Evolutionary conservation across 37 sponge, comb jelly and placozoan species (phyloP), one percentile per base, ranked within the genome.

Genomic region (Hexactinellida sp.): DNA sequence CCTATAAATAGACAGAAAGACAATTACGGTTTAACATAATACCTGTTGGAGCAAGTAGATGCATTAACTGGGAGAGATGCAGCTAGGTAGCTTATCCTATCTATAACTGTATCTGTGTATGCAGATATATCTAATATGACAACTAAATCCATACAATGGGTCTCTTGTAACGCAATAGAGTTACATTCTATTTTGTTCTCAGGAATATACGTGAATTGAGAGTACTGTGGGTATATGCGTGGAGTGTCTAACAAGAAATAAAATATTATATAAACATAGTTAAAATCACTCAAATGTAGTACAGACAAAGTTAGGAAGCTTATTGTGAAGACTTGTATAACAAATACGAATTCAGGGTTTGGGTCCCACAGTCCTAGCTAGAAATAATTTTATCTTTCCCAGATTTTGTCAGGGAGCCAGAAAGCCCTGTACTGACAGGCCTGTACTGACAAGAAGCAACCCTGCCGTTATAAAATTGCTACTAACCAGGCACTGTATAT

Each of bases 151-250:
- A 63, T 7, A n/a, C 76, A 63, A 23, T 63, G 76, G 13, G 19
- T 10, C 21, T 10, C 21, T 63, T 63, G 28, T 63, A 63, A 23
- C 5, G 76, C 25, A 21, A 28, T n/a, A 25, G 76, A 32, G 3
- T 28, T 23, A 63, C 76, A 63, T 10, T 63, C 28, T 25, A 63
- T 63, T 32, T 63, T 23, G 34, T 23, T n/a, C 1, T 63, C 76
- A 25, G 76, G 76, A 32, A 63, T 63, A 23, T 63, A 63, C 28
- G 76, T 63, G 76, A 63, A 63, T 63, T 63, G 76, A 25, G 76
- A 63, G 34, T 63, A 63, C 76, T 63, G 76, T 7, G 21, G 76
- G 30, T 63, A 63, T 3, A 63, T 63, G 13, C 76, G 76, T 23
- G 34, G 76, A 32, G 76, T 28, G 13, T 63, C 76, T 63, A 41